Evolutionary conservation across 2,113 vertebrate species (phyloP).

Genomic region (Alectura lathami): DNA sequence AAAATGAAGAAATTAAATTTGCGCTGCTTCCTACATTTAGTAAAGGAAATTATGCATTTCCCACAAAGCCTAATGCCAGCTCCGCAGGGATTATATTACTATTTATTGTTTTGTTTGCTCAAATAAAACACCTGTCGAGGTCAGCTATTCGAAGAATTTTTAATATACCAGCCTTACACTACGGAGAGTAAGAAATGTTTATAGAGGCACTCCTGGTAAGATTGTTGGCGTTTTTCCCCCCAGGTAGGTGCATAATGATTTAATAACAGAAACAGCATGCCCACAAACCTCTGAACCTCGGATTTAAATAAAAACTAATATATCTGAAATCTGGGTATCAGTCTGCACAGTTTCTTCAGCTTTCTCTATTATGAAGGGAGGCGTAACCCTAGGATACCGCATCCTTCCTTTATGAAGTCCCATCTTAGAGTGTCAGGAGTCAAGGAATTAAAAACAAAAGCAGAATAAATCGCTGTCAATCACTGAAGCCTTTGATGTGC

Average conservation of each 20-base stretch:
- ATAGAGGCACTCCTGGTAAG: conserved; percentile 46
- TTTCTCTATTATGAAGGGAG: conserved; percentile 48
- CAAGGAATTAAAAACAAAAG: conserved; percentile 75
- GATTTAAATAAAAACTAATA: conserved; percentile 72
- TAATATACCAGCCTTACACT: conserved; percentile 62
- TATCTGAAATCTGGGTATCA: conserved; percentile 56
- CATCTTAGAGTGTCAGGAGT: conserved; percentile 59
- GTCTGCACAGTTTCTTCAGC: conserved; percentile 28
- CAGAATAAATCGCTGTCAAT: conserved; percentile 62
- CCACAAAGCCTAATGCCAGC: conserved; percentile 51
- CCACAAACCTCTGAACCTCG: conserved; percentile 54
- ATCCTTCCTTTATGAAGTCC: conserved; percentile 52
- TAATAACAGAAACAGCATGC: conserved; percentile 75
- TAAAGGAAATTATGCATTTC: conserved; percentile 69
- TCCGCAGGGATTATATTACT: conserved; percentile 60
- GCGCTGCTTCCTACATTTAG: conserved; percentile 41
- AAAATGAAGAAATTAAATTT: conserved; percentile 63
- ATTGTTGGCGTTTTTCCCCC: conserved; percentile 19
- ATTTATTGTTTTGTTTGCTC: conserved; percentile 72
- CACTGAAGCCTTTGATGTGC: conserved; percentile 64
- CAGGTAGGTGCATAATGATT: conserved; percentile 65
- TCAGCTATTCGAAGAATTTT: conserved; percentile 70
- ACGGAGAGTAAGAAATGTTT: conserved; percentile 58
- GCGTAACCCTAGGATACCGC: conserved; percentile 50
- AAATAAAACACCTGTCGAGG: conserved; percentile 61